Percentiles rank a stretch among this genome's conserved stretches.
Evolutionary conservation across 2,888 invertebrate genomes (phyloP).

Genomic region (Leucophora obtusa): DNA sequence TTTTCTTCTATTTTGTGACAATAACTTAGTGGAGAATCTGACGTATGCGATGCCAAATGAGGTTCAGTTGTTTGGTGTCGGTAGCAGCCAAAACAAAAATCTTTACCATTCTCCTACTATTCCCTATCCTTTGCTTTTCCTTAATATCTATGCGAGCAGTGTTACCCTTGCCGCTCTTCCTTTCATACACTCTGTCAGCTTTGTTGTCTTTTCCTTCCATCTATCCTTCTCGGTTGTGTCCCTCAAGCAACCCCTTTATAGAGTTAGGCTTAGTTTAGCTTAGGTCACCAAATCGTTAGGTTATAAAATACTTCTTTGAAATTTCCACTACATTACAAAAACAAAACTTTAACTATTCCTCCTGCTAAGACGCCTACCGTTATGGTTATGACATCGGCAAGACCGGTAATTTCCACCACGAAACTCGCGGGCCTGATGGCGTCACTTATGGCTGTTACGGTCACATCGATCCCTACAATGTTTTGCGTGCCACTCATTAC

Average conservation of each 20-base stretch:
- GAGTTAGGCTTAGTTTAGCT: constrained; percentile 32
- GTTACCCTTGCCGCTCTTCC: constrained; percentile 39
- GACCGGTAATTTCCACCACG: constrained; percentile 88
- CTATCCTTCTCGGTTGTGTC: constrained; percentile 11
- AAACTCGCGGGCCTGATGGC: constrained; percentile 86
- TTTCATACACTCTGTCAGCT: constrained; percentile 14
- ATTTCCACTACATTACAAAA: constrained; percentile 21
- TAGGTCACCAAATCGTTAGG: constrained; percentile 11
- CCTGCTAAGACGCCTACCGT: constrained; percentile 83
- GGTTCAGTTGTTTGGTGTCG: background rate
- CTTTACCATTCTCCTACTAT: constrained; percentile 18
- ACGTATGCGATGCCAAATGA: background rate
- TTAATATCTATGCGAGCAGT: constrained; percentile 55
- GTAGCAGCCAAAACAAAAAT: constrained; percentile 43
- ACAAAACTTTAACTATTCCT: constrained; percentile 41
- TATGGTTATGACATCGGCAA: constrained; percentile 89
- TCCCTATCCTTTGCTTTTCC: constrained; percentile 50
- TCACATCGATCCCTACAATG: constrained; percentile 84
- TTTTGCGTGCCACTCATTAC: constrained; percentile 85
- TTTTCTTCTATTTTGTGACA: background rate
- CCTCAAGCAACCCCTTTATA: background rate
- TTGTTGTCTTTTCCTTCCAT: constrained; percentile 9
- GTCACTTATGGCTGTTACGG: constrained; percentile 91
- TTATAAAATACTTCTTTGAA: constrained; percentile 11
- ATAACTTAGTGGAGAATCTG: background rate